Evolutionary conservation across 2,888 invertebrate species (phyloP).

Genomic region (Hemaris fuciformis): DNA sequence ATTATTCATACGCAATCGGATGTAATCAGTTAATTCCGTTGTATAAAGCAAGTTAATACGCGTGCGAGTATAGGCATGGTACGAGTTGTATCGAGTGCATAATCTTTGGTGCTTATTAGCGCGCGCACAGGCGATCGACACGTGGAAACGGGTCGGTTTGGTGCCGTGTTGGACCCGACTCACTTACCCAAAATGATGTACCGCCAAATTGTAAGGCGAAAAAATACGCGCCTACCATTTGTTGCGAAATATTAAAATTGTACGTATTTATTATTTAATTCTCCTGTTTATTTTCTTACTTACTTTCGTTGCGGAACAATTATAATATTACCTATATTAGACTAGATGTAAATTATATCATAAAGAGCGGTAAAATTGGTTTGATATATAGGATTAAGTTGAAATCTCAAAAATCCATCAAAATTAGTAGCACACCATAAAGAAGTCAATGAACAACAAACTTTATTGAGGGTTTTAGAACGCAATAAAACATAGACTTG

Average conservation of each 20-base stretch:
- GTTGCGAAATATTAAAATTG: conserved; percentile 6
- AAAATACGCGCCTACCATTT: conserved; percentile 31
- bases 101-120: conserved; percentile 45
- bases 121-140: conserved; percentile 57
- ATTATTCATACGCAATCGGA: no score
- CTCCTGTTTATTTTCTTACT: no score
- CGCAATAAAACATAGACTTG: neutral
- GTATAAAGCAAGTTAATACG: neutral
- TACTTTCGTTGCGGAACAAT: no score
- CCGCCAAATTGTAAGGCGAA: conserved; percentile 38
- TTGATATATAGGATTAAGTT: no score
- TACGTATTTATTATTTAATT: neutral
- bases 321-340: no score
- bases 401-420: no score
- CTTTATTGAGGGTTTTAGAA: neutral
- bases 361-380: neutral
- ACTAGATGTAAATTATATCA: no score
- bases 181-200: conserved; percentile 54
- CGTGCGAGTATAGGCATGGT: neutral
- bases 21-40: no score
- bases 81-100: conserved; percentile 15
- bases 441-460: neutral
- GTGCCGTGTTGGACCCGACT: conserved; percentile 30
- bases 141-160: conserved; percentile 50
- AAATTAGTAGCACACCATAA: no score